A percentile compares a stretch with the other conserved stretches of the same genome.
Conservation (phyloP, 2,113 vertebrate species). For the Calyptomena viridis region DNA sequence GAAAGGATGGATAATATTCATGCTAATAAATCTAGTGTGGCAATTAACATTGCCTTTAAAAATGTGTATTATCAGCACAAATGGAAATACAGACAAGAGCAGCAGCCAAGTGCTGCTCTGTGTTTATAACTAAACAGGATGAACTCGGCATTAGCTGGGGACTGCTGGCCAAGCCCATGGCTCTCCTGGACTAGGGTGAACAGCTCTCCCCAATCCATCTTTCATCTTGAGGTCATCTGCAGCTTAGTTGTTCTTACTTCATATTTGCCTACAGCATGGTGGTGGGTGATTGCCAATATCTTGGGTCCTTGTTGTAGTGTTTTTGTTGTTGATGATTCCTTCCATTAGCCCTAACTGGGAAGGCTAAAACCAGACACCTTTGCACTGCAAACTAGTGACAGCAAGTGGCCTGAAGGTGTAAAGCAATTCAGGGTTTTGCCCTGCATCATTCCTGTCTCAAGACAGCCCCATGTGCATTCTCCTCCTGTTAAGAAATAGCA, state of each 20-base stretch:
- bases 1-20: conserved; percentile 2
- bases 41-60: not conserved
- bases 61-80: conserved; percentile 46
- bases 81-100: not conserved
- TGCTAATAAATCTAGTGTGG: not conserved
- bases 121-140: conserved; percentile 25
- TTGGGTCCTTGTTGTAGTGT: not conserved
- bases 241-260: not conserved
- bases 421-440: not conserved
- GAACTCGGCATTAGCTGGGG: not conserved
- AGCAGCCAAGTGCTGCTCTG: conserved; percentile 6
- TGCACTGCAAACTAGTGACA: not conserved
- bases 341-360: not conserved
- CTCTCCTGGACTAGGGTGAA: not conserved
- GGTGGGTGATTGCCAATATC: not conserved
- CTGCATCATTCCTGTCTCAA: not conserved
- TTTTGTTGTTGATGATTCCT: not conserved
- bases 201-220: not conserved
- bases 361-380: not conserved
- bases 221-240: not conserved
- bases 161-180: not conserved
- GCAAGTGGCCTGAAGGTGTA: not conserved
- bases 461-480: not conserved
- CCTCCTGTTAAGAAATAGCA: conserved; percentile 10
- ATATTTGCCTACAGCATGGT: not conserved